Conservation (phyloP, 1,140 invertebrate genomes). For the Brevipalpus yothersi region DNA sequence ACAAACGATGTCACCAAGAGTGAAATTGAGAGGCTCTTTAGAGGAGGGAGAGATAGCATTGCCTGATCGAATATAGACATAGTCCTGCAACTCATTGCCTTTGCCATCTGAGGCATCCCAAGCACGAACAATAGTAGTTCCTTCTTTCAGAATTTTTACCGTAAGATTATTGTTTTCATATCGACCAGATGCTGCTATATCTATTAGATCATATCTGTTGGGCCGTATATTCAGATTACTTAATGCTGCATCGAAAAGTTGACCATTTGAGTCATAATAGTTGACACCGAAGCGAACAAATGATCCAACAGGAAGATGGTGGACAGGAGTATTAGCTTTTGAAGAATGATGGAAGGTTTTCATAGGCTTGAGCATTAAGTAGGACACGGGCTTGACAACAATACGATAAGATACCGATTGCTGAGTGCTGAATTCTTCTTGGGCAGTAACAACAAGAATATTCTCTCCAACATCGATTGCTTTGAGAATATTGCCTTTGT, state of each 20-base stretch:
- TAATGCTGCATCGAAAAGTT: conserved; percentile 1
- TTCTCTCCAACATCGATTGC: not conserved
- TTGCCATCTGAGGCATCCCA: not conserved
- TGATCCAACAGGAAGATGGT: conserved; percentile 4
- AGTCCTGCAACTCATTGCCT: not conserved
- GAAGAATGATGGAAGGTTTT: not conserved
- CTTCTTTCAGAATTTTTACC: not conserved
- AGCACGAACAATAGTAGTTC: not conserved
- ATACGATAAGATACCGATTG: not conserved
- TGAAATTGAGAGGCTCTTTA: not conserved
- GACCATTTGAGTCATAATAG: not conserved
- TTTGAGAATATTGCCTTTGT: not conserved
- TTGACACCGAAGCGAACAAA: not conserved
- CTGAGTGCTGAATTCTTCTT: not conserved
- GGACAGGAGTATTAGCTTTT: not conserved
- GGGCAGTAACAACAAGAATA: not conserved
- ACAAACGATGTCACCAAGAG: not conserved
- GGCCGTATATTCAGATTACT: not conserved
- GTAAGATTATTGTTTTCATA: not conserved
- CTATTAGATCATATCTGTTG: not conserved
- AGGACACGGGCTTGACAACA: not conserved
- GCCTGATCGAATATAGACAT: not conserved
- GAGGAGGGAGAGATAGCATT: not conserved
- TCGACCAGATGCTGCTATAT: not conserved
- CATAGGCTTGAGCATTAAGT: not conserved